Evolutionary conservation across 1,140 invertebrate species (phyloP).

Genomic region (Alviniconcha marisindica): DNA sequence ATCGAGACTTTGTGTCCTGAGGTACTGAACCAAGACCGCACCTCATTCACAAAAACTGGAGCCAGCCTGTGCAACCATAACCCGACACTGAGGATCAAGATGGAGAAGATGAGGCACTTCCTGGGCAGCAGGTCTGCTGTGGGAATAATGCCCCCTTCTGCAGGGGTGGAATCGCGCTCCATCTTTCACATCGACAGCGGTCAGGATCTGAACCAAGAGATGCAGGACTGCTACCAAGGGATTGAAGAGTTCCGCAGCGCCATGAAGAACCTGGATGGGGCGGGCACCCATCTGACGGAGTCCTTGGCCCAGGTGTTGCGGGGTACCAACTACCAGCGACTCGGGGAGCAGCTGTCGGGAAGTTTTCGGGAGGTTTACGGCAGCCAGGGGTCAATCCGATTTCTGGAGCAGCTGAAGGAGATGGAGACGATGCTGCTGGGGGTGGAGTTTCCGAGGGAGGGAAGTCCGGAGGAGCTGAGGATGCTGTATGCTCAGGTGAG

Average conservation of each 20-base stretch:
- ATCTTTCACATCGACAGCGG: slow-evolving; percentile 41
- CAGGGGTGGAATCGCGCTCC: slow-evolving; percentile 36
- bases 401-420: slow-evolving; percentile 57
- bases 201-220: slow-evolving; percentile 38
- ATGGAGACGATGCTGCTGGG: slow-evolving; percentile 58
- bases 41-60: too few species aligned
- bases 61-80: too few species aligned
- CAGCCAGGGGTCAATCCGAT: slow-evolving; percentile 49
- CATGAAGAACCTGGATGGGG: slow-evolving; percentile 63
- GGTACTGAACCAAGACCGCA: too few species aligned
- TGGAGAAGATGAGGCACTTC: slow-evolving; percentile 45
- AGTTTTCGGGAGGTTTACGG: slow-evolving; percentile 57
- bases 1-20: too few species aligned
- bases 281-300: slow-evolving; percentile 60
- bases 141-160: neutral
- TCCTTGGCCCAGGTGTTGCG: slow-evolving; percentile 55
- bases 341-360: slow-evolving; percentile 46
- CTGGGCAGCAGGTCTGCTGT: slow-evolving; percentile 37
- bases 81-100: too few species aligned
- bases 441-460: slow-evolving; percentile 40
- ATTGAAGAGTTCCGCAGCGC: slow-evolving; percentile 55
- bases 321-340: slow-evolving; percentile 54
- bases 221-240: slow-evolving; percentile 51
- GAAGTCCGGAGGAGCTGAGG: slow-evolving; percentile 45
- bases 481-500: slow-evolving; percentile 47